A percentile compares a stretch with the other conserved stretches of the same genome.
phyloP scores from a whole-genome alignment of 2,888 invertebrate genomes.

The Acanthosepion lycidas region DNA sequence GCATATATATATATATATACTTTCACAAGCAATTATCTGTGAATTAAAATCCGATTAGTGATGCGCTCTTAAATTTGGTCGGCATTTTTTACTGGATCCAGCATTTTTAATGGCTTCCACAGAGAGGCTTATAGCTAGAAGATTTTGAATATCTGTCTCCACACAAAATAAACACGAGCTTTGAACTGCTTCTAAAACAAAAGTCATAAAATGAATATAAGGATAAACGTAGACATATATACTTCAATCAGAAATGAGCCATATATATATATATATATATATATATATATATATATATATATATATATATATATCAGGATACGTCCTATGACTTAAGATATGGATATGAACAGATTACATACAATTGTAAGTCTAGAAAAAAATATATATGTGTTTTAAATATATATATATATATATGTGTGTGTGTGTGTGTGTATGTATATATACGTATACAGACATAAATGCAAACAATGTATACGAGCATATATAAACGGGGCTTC shows the following conservation, averaged over 20 bases:
- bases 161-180: too few species aligned
- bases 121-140: too few species aligned
- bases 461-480: too few species aligned
- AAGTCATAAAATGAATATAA: not conserved
- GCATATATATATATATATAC: too few species aligned
- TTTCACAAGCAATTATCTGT: too few species aligned
- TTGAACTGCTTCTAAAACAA: too few species aligned
- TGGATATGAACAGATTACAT: not conserved
- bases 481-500: too few species aligned
- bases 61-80: too few species aligned
- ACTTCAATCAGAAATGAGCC: not conserved
- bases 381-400: not conserved
- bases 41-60: too few species aligned
- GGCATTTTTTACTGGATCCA: too few species aligned
- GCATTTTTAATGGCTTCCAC: too few species aligned
- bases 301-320: not conserved
- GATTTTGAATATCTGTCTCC: too few species aligned
- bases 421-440: not conserved
- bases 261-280: not conserved
- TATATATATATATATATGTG: not conserved
- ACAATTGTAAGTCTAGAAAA: not conserved
- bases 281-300: not conserved
- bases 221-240: not conserved
- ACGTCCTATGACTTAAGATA: not conserved
- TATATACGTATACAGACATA: not conserved